These are phyloP conservation scores for Semnornis frantzii DNA, from an alignment of 2,113 vertebrate genomes.

Conservation along the genomic window DNA sequence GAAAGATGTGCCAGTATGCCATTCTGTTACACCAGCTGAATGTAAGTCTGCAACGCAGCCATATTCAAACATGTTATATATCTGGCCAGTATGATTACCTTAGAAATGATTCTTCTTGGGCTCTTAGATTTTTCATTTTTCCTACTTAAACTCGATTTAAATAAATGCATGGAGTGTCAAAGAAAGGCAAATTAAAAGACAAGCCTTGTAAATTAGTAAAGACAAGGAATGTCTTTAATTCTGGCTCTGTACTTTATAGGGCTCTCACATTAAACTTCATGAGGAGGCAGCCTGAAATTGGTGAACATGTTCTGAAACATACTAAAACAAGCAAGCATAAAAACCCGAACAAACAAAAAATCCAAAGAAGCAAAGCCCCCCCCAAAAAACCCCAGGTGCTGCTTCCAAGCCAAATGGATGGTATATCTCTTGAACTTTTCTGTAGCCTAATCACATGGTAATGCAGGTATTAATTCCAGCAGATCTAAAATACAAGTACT, in stretches of 20 bases:
- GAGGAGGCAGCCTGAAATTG: not conserved
- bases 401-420: not conserved
- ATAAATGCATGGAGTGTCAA: not conserved
- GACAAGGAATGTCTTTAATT: not conserved
- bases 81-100: not conserved
- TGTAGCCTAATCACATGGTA: not conserved
- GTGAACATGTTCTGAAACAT: not conserved
- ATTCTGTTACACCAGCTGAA: not conserved
- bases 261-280: not conserved
- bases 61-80: not conserved
- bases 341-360: not conserved
- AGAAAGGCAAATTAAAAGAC: not conserved
- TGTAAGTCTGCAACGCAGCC: not conserved
- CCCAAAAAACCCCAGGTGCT: not conserved
- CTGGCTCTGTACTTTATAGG: not conserved
- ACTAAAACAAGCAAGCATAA: too few relatives aligned
- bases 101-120: not conserved
- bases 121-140: not conserved
- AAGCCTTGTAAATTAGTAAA: not conserved
- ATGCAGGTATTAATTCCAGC: not conserved
- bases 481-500: not conserved
- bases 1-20: not conserved
- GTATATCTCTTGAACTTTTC: not conserved
- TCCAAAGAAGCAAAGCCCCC: too few relatives aligned
- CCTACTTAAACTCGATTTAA: not conserved